A percentile compares a stretch with the other conserved stretches of the same genome.
phyloP scores from a whole-genome alignment of 2,888 invertebrate genomes.

The Flexamia atlantica region DNA sequence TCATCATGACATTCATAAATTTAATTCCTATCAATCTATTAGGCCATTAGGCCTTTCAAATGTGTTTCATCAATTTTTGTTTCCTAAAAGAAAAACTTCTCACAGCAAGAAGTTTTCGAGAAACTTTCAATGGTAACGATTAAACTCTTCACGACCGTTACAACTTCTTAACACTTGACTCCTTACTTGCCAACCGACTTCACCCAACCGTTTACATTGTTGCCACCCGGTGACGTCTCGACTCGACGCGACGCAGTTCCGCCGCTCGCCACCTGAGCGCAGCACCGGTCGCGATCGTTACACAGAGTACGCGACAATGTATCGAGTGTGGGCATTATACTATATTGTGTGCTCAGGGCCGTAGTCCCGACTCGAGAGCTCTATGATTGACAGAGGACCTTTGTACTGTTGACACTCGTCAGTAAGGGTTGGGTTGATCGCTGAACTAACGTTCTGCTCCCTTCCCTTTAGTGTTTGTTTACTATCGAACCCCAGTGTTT shows the following conservation, averaged over 20 bases:
- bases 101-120: too few species aligned
- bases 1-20: too few species aligned
- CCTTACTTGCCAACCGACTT: too few species aligned
- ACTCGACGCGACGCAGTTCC: not conserved
- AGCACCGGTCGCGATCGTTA: not conserved
- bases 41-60: too few species aligned
- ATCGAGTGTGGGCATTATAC: slow-evolving; percentile 13
- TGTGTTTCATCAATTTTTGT: too few species aligned
- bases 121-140: too few species aligned
- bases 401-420: slow-evolving; percentile 30
- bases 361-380: not conserved
- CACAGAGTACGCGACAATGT: slow-evolving; percentile 33
- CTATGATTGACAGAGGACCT: slow-evolving; percentile 37
- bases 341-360: not conserved
- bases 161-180: too few species aligned
- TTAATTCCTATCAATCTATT: too few species aligned
- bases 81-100: too few species aligned
- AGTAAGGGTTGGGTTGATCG: slow-evolving; percentile 7
- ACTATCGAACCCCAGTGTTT: slow-evolving; percentile 5
- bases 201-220: too few species aligned
- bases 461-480: slow-evolving; percentile 35
- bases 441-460: slow-evolving; percentile 1
- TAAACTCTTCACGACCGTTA: too few species aligned
- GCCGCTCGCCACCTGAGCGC: not conserved
- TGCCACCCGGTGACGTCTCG: too few species aligned